A percentile compares a stretch with the other conserved stretches of the same genome.
phyloP scores from a whole-genome alignment of 2,797 vertebrate genomes.

The Sebastes nivosus region DNA sequence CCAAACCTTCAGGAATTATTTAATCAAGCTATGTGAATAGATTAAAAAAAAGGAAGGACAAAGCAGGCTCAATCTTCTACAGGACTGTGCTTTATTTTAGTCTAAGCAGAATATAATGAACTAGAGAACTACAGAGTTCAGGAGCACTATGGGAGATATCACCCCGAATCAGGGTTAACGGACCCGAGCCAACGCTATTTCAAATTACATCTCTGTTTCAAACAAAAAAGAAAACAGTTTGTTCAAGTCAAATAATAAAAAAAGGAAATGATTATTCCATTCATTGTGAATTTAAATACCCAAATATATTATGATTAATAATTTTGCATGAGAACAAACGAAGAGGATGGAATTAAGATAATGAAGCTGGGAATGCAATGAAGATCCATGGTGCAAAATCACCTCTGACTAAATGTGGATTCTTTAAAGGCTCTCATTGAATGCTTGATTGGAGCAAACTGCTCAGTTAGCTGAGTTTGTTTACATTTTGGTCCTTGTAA shows the following conservation, averaged over 20 bases:
- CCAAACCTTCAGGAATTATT: constrained; percentile 53
- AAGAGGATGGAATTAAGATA: constrained; percentile 52
- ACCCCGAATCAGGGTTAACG: constrained; percentile 77
- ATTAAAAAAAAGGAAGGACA: constrained; percentile 72
- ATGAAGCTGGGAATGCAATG: constrained; percentile 79
- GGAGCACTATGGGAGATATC: constrained; percentile 85
- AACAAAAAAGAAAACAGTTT: constrained; percentile 74
- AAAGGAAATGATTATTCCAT: constrained; percentile 61
- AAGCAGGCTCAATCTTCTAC: constrained; percentile 80
- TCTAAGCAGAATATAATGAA: constrained; percentile 90
- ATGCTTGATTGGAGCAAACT: constrained; percentile 77
- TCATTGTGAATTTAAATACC: constrained; percentile 59
- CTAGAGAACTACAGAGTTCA: constrained; percentile 89
- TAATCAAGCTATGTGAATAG: constrained; percentile 38
- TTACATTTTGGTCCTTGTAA: constrained; percentile 85
- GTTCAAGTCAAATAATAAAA: constrained; percentile 62
- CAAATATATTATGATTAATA: constrained; percentile 55
- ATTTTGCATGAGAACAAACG: constrained; percentile 60
- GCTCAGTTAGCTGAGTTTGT: constrained; percentile 75
- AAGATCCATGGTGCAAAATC: constrained; percentile 56
- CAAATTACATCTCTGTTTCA: constrained; percentile 84
- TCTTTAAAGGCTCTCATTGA: constrained; percentile 75
- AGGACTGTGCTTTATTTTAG: constrained; percentile 91
- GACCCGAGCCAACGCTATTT: constrained; percentile 82
- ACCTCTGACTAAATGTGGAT: constrained; percentile 57